Conservation (phyloP, 2,113 vertebrate genomes). For the Dicerorhinus sumatrensis region DNA sequence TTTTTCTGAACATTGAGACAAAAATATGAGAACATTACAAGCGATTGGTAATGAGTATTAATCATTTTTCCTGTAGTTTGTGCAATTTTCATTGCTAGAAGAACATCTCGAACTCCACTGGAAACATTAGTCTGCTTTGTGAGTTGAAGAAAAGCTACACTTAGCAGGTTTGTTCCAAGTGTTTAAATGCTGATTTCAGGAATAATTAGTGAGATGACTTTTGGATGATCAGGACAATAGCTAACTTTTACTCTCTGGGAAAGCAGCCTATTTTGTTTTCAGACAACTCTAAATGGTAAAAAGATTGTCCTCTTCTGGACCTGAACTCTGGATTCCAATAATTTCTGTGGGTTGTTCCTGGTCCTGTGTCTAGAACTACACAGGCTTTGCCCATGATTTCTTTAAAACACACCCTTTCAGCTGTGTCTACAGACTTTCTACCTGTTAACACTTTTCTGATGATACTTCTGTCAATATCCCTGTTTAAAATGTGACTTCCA, state of each 20-base stretch:
- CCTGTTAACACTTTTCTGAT: not conserved
- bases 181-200: slow-evolving; percentile 40
- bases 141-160: slow-evolving; percentile 31
- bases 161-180: slow-evolving; percentile 25
- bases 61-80: slow-evolving; percentile 59
- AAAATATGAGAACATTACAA: slow-evolving; percentile 68
- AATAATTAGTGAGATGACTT: slow-evolving; percentile 28
- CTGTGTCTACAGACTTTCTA: not conserved
- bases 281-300: not conserved
- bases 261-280: not conserved
- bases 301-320: not conserved
- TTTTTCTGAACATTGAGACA: slow-evolving; percentile 72
- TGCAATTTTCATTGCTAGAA: slow-evolving; percentile 44
- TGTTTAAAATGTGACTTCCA: not conserved
- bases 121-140: slow-evolving; percentile 61
- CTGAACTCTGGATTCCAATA: not conserved
- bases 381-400: not conserved
- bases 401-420: not conserved
- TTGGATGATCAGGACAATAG: not conserved
- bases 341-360: not conserved
- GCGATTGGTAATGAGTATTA: slow-evolving; percentile 68
- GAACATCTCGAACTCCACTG: slow-evolving; percentile 63
- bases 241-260: not conserved
- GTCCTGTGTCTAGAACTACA: fast-evolving
- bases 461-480: too few species aligned